Conservation (phyloP, 2,797 vertebrate species). For the Siniperca scherzeri region DNA sequence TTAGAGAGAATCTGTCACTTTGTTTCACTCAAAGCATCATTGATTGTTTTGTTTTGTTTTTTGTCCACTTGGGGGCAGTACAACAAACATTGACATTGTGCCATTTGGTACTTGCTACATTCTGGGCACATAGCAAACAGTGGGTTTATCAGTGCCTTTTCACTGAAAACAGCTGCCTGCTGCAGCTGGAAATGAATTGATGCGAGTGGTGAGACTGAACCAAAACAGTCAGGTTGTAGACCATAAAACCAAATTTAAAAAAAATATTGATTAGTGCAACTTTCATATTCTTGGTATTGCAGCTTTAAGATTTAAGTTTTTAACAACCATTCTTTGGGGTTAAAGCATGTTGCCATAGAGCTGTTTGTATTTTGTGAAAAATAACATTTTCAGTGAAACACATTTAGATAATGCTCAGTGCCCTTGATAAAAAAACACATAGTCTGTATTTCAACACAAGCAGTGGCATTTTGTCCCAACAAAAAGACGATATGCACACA, state of each 20-base stretch:
- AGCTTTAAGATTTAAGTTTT: not conserved
- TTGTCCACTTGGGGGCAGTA: not conserved
- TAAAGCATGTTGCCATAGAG: too few species aligned
- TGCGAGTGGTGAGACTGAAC: not conserved
- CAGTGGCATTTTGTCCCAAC: slow-evolving; percentile 32
- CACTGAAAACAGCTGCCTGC: not conserved
- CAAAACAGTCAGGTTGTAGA: not conserved
- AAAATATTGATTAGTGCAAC: not conserved
- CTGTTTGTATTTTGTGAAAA: not conserved
- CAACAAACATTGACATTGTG: not conserved
- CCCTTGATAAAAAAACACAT: not conserved
- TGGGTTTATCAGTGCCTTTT: not conserved
- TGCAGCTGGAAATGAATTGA: not conserved
- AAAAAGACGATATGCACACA: slow-evolving; percentile 13
- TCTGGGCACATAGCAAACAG: not conserved
- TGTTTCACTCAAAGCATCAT: not conserved
- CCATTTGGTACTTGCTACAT: not conserved
- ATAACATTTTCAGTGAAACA: not conserved
- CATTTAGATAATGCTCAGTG: not conserved
- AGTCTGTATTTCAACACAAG: not conserved
- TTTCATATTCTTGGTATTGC: not conserved
- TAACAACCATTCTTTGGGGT: not conserved
- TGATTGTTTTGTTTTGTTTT: not conserved
- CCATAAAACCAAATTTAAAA: not conserved
- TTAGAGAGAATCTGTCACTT: not conserved